Evolutionary conservation across 2,113 vertebrate species (phyloP).

Genomic region (Talpa occidentalis): DNA sequence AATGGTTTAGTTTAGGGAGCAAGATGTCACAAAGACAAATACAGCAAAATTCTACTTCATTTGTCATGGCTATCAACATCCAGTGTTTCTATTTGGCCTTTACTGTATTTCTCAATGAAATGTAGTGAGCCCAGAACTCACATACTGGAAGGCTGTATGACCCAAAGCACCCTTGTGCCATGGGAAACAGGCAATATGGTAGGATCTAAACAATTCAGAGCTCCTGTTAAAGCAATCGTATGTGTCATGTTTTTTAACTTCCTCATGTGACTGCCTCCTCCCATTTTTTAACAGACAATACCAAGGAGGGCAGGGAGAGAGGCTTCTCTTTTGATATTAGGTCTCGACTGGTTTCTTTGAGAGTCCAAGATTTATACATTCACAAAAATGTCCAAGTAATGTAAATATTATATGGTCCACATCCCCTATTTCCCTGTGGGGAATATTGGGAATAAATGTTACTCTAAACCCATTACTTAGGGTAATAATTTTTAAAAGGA

Average conservation of each 20-base stretch:
- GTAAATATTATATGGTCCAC: neutral
- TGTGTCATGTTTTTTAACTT: neutral
- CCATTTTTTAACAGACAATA: neutral
- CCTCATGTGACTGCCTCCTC: neutral
- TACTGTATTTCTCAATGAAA: neutral
- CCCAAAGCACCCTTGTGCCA: neutral
- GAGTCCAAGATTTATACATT: neutral
- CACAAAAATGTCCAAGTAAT: neutral
- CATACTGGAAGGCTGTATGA: neutral
- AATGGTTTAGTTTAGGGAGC: neutral
- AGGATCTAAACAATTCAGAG: neutral
- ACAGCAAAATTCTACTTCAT: neutral
- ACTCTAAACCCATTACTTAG: constrained; percentile 32
- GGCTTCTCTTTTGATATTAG: neutral
- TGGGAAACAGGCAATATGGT: neutral
- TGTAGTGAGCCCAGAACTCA: neutral
- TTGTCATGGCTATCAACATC: neutral
- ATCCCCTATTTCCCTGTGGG: neutral
- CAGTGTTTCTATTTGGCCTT: neutral
- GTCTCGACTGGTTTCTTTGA: neutral
- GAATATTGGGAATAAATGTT: neutral
- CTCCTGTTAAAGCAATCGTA: neutral
- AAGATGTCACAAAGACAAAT: neutral
- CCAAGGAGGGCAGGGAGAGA: neutral
- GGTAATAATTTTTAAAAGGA: neutral